Percentiles rank a stretch among this genome's conserved stretches.
phyloP scores from a whole-genome alignment of 2,888 invertebrate genomes.

The Drosophila greeni region DNA sequence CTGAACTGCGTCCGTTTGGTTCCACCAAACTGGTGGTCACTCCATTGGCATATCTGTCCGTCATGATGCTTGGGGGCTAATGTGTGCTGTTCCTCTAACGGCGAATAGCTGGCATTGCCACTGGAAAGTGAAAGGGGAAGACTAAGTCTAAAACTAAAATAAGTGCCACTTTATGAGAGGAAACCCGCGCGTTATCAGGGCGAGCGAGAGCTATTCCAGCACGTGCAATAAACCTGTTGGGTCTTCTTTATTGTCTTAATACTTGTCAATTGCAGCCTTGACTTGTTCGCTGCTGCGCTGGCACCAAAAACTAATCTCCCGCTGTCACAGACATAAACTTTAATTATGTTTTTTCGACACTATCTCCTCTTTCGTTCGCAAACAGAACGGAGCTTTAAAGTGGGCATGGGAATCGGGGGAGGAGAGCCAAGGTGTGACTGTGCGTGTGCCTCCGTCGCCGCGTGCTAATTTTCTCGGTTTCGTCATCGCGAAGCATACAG shows the following conservation, averaged over 20 bases:
- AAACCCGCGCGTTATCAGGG: background rate
- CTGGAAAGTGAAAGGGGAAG: conserved; percentile 34
- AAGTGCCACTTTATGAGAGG: conserved; percentile 2
- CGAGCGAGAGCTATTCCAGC: background rate
- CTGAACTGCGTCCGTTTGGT: conserved; percentile 37
- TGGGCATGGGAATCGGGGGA: background rate
- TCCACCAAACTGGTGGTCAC: conserved; percentile 69
- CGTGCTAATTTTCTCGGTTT: conserved; percentile 52
- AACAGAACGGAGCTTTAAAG: conserved; percentile 30
- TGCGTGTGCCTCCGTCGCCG: conserved; percentile 25
- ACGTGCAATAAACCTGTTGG: conserved; percentile 32
- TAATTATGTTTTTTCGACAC: conserved; percentile 25
- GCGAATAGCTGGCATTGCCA: conserved; percentile 53
- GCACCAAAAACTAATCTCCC: conserved; percentile 22
- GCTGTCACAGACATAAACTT: conserved; percentile 21
- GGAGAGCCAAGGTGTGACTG: background rate
- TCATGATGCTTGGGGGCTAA: conserved; percentile 49
- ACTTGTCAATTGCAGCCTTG: conserved; percentile 12
- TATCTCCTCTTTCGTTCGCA: conserved; percentile 20
- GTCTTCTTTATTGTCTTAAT: background rate
- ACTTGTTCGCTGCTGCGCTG: conserved; percentile 16
- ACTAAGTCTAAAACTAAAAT: conserved; percentile 5
- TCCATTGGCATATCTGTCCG: conserved; percentile 73
- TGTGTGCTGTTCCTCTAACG: conserved; percentile 4
- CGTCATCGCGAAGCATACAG: conserved; percentile 39